Base-by-base conservation (phyloP, 2,888 invertebrate species). In the Clunio marinus region DNA sequence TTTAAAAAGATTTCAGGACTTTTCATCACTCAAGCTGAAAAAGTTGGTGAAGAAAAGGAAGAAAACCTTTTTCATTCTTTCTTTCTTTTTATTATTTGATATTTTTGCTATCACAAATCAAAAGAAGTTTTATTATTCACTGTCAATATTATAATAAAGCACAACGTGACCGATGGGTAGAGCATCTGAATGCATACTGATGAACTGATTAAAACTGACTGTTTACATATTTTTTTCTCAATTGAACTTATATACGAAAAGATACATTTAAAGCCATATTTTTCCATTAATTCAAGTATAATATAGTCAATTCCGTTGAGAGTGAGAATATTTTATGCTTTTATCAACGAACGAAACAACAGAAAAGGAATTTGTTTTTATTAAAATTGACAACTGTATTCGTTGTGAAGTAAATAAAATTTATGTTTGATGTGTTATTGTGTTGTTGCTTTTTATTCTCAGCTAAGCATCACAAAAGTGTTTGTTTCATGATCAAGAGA, bases 321-420 rank as follows among this genome's bases (percentile, higher is more conserved):
- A 51, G 51, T 20, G 51, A 51, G 51, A 22, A 22, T 8, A 51
- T 8, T 20, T 20, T 51, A 51, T 51, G 27, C 45, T 45, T 63
- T 63, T 63, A 27, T 63, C 25, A 27, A 63, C 46, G 27, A 62
- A 46, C 37, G 25, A 37, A 24, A 35, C 60, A 37, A 37, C 45
- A 63, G 17, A 15, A 24, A 63, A 45, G 46, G 63, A 63, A 46
- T 63, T 63, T 62, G 35, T 4, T 46, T 63, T 63, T 63, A 63
- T 63, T 63, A 63, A 63, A 63, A 63, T 63, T 63, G 63, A 63
- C 63, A 63, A 37, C 37, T 45, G 63, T 63, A 63, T 63, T 63
- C 27, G 63, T 63, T 63, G 45, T n/a, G 20, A 3, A 7, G 20
- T 20, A 17, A 32, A 32, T 20, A 20, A 51, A 51, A 51, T 41